These are phyloP conservation scores for Recurvirostra avosetta DNA, from an alignment of 2,113 vertebrate genomes.

Conservation along the genomic window DNA sequence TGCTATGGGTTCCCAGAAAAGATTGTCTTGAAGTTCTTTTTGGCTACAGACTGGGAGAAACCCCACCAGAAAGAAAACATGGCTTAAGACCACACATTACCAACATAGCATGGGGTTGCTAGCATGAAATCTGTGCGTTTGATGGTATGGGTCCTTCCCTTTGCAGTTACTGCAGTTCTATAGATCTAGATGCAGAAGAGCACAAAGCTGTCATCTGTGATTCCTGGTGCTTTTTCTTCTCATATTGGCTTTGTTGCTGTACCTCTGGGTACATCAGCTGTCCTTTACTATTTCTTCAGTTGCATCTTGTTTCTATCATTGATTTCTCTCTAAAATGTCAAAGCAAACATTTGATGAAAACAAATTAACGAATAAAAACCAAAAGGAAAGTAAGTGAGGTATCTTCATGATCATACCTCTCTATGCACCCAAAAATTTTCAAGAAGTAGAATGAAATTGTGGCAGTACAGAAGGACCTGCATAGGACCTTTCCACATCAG, in stretches of 20 bases:
- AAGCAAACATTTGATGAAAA: neutral
- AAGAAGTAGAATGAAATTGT: neutral
- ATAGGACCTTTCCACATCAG: neutral
- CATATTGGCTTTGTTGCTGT: neutral
- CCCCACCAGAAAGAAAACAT: neutral
- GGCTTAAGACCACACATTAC: neutral
- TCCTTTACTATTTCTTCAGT: neutral
- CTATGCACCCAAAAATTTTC: neutral
- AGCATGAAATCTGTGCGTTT: neutral
- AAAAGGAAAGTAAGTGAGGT: neutral
- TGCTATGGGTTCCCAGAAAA: neutral
- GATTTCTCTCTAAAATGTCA: neutral
- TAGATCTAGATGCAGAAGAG: neutral
- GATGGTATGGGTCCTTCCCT: neutral
- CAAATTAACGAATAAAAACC: neutral
- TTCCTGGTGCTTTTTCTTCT: neutral
- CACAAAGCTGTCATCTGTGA: neutral
- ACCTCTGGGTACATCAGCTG: neutral
- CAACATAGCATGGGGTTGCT: neutral
- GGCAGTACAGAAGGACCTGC: neutral
- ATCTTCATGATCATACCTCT: neutral
- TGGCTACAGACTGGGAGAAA: neutral
- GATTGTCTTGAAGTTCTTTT: neutral
- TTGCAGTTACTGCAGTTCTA: neutral
- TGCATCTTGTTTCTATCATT: neutral